phyloP scores from a whole-genome alignment of 2,888 invertebrate genomes.

The Caenorhabditis sulstoni region DNA sequence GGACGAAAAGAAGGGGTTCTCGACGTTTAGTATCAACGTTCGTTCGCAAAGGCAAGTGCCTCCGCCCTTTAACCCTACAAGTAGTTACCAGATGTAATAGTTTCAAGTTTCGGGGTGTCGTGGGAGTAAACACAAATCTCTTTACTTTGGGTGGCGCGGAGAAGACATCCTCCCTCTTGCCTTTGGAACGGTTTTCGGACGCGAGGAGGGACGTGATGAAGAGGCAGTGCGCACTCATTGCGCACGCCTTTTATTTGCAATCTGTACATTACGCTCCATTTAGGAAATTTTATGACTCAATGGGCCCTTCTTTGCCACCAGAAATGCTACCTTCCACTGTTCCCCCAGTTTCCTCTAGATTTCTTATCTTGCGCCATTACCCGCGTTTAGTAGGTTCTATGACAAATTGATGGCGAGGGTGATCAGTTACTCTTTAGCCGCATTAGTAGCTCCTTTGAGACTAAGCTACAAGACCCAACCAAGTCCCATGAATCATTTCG shows the following conservation, averaged over 20 bases:
- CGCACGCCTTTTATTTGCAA: slow-evolving; percentile 54
- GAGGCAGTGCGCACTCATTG: slow-evolving; percentile 53
- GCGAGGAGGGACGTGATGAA: slow-evolving; percentile 40
- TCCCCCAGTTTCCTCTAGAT: slow-evolving; percentile 4
- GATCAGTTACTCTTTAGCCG: slow-evolving; percentile 16
- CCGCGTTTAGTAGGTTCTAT: slow-evolving; percentile 42
- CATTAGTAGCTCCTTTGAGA: neutral
- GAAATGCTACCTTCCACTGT: slow-evolving; percentile 1
- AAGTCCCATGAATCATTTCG: slow-evolving; percentile 29
- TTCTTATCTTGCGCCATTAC: neutral
- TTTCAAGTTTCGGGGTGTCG: neutral
- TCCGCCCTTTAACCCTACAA: neutral
- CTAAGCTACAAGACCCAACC: slow-evolving; percentile 12
- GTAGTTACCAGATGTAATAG: neutral
- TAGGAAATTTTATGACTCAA: slow-evolving; percentile 13
- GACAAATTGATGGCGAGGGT: slow-evolving; percentile 42
- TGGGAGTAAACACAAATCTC: neutral
- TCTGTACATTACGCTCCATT: slow-evolving; percentile 49
- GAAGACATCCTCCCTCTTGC: no score
- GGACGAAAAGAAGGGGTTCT: slow-evolving; percentile 15
- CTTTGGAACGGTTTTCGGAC: slow-evolving; percentile 22
- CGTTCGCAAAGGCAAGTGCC: slow-evolving; percentile 21
- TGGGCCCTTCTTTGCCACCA: slow-evolving; percentile 23
- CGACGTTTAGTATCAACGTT: slow-evolving; percentile 55
- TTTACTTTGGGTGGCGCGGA: neutral